Evolutionary conservation across 2,797 vertebrate species (phyloP).

Genomic region (Silurus aristotelis): DNA sequence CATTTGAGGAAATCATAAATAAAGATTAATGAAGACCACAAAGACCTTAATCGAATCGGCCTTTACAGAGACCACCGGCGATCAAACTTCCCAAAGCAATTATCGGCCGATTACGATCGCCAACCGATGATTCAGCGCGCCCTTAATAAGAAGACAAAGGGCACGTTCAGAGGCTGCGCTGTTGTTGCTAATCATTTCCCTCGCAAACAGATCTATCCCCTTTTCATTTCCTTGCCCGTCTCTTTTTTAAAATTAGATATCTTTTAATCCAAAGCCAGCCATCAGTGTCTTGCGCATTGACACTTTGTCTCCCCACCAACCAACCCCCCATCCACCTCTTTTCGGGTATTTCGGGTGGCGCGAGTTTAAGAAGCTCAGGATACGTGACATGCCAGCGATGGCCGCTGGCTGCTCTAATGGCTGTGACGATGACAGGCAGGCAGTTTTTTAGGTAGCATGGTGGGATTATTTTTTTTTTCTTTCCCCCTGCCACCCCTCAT

Average conservation of each 20-base stretch:
- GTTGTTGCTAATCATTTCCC: constrained; percentile 8
- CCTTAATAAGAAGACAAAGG: not conserved
- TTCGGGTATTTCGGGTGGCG: constrained; percentile 33
- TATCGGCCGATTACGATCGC: no score
- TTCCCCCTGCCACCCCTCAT: constrained; percentile 29
- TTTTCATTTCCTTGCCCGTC: constrained; percentile 73
- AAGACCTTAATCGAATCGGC: no score
- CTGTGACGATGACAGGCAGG: constrained; percentile 47
- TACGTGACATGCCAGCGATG: constrained; percentile 37
- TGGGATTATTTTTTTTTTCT: not conserved
- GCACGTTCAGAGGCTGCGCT: not conserved
- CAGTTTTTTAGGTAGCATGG: constrained; percentile 38
- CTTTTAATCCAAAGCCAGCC: constrained; percentile 44
- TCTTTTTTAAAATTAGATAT: constrained; percentile 54
- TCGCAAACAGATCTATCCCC: constrained; percentile 44
- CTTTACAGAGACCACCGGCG: no score
- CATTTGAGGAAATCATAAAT: no score
- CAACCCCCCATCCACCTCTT: not conserved
- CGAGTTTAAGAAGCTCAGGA: constrained; percentile 38
- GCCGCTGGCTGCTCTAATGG: constrained; percentile 38
- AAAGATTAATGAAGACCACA: no score
- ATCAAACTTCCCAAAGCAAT: no score
- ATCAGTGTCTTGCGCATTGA: not conserved
- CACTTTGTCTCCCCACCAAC: not conserved
- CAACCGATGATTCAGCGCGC: no score